Percentiles rank a stretch among this genome's conserved stretches.
phyloP scores from a whole-genome alignment of 2,888 invertebrate species.

The Scaptodrosophila latifasciaeformis region DNA sequence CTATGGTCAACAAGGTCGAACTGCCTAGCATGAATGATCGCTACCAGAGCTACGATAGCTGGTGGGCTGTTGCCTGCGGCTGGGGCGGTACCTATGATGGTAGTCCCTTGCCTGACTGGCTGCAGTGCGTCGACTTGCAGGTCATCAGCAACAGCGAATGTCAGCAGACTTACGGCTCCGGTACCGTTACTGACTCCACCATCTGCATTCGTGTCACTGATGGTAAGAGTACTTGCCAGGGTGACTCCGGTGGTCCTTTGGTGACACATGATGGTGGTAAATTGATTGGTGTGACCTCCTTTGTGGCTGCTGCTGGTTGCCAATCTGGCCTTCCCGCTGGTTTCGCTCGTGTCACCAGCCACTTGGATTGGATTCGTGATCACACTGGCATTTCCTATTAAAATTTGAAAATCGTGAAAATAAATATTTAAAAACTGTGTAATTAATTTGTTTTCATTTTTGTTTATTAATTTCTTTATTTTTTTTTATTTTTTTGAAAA shows the following conservation, averaged over 20 bases:
- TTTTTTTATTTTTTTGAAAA: no score
- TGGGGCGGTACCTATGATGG: constrained; percentile 53
- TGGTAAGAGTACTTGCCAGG: constrained; percentile 69
- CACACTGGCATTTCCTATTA: constrained; percentile 39
- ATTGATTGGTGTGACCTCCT: constrained; percentile 45
- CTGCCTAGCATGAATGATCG: constrained; percentile 42
- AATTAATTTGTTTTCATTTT: no score
- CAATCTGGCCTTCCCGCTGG: constrained; percentile 35
- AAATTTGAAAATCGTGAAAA: background rate
- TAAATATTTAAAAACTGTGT: no score
- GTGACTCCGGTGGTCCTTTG: constrained; percentile 73
- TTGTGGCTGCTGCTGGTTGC: constrained; percentile 42
- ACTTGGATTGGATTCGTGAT: constrained; percentile 50
- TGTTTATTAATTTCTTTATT: no score
- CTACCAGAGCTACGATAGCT: constrained; percentile 37
- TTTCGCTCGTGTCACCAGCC: constrained; percentile 43
- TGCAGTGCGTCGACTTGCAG: constrained; percentile 45
- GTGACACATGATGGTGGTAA: constrained; percentile 34
- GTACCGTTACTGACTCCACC: constrained; percentile 34
- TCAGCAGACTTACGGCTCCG: constrained; percentile 71
- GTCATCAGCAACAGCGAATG: constrained; percentile 62
- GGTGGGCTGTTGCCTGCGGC: constrained; percentile 50
- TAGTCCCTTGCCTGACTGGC: constrained; percentile 61
- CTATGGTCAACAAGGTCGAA: constrained; percentile 36
- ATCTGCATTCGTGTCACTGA: constrained; percentile 21